Base-by-base conservation (phyloP, 1,140 invertebrate genomes). In the Drosophila leontia region DNA sequence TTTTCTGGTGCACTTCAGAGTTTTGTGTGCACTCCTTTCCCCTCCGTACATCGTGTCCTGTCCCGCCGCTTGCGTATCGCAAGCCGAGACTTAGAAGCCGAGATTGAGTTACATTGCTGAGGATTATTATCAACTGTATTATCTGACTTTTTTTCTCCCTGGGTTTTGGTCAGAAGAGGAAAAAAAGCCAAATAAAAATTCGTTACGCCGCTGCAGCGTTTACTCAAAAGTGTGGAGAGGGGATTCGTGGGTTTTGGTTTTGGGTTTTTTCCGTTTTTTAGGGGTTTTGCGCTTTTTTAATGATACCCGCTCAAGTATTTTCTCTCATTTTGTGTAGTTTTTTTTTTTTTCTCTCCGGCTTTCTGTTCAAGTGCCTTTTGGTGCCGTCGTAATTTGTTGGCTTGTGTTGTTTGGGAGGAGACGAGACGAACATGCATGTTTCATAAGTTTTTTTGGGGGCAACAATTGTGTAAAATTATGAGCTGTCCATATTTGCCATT, bases 91-190 rank as follows among this genome's bases (percentile, higher is more conserved):
- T 82, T 90, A 88, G 85, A 90, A 88, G 78, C 67, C 48, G 42
- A 82, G 85, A 90, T 90, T 90, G 85, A 90, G 85, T 90, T 90
- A 90, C 85, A 90, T 90, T 91, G 78, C 85, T 90, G 85, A 67
- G 85, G 85, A 90, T 90, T 90, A 90, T 90, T 90, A 90, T 90
- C 85, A 90, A 90, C 85, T 82, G 82, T 70, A 85, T 79, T 85
- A 90, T 91, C 82, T 83, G 58, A 53, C 71, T 61, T 71, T 77
- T 60, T 51, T 67, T 64, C 61, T 53, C 42, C 6, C 47, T 55
- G 61, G 19, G 51, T 59, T 53, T 59, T 48, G 71, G 80, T 67
- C 64, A 35, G 45, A 51, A 11, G 13, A n/a, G 5, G n/a, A 53
- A 78, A 77, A 88, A 83, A 76, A 62, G 19, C 69, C 81, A 87